A percentile compares a stretch with the other conserved stretches of the same genome.
These are phyloP conservation scores for Gorsachius magnificus DNA, from an alignment of 2,797 vertebrate species.

Conservation along the genomic window DNA sequence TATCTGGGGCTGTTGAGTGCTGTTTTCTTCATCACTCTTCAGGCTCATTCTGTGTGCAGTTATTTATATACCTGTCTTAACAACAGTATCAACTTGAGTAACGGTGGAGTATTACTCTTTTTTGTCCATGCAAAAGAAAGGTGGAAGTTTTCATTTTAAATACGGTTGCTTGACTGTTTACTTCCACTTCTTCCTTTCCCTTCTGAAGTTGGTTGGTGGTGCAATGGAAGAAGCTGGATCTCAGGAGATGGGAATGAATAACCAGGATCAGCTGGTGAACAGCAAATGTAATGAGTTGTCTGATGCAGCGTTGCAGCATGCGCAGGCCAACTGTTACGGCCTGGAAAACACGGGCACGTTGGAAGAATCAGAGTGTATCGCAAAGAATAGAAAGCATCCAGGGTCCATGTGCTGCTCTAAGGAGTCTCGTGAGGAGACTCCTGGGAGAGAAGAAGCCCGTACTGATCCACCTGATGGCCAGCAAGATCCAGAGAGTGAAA, in stretches of 20 bases:
- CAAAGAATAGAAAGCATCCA: constrained; percentile 50
- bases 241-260: constrained; percentile 77
- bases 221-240: constrained; percentile 82
- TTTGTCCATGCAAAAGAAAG: background rate
- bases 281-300: constrained; percentile 70
- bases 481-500: constrained; percentile 83
- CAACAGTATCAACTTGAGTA: background rate
- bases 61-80: background rate
- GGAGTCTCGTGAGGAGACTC: constrained; percentile 86
- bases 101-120: background rate
- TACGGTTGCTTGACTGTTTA: background rate
- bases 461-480: constrained; percentile 86
- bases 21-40: background rate
- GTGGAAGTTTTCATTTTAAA: background rate
- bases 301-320: constrained; percentile 34
- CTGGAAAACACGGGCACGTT: background rate
- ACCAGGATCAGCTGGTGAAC: constrained; percentile 76
- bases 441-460: constrained; percentile 86
- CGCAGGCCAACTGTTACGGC: constrained; percentile 49
- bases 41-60: background rate
- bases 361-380: constrained; percentile 55
- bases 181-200: background rate
- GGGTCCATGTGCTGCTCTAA: constrained; percentile 67
- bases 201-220: constrained; percentile 71
- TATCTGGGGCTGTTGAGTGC: background rate